Conservation (phyloP, 2,797 vertebrate genomes). For the Microctenopoma lineatum region DNA sequence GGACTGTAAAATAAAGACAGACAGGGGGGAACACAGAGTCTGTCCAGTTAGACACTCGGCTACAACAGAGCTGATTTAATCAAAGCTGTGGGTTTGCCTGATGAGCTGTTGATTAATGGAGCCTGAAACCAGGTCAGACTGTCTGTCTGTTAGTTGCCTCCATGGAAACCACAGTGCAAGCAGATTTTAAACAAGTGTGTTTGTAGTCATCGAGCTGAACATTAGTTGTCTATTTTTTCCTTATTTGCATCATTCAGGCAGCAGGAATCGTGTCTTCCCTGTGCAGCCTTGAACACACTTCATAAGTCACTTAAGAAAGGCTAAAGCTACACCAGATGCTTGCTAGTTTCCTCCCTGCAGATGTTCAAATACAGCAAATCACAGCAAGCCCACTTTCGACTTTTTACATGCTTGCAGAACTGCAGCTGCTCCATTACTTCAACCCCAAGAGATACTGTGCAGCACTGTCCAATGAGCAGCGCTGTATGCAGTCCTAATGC, state of each 20-base stretch:
- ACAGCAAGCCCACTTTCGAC: conserved; percentile 31
- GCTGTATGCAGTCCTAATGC: conserved; percentile 27
- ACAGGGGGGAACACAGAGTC: conserved; percentile 15
- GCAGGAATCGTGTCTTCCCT: not conserved
- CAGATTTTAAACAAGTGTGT: conserved; percentile 9
- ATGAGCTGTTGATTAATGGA: conserved; percentile 75
- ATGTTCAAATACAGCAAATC: conserved; percentile 17
- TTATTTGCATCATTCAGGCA: not conserved
- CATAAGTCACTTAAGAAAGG: conserved; percentile 1
- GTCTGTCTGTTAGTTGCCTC: conserved; percentile 35
- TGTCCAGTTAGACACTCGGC: conserved; percentile 40
- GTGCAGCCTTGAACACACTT: not conserved
- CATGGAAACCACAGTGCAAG: conserved; percentile 20
- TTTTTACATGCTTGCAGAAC: conserved; percentile 38
- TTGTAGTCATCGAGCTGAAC: not conserved
- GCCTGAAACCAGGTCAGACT: conserved; percentile 73
- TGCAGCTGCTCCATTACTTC: conserved; percentile 52
- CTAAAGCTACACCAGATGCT: conserved; percentile 18
- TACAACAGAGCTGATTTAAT: conserved; percentile 66
- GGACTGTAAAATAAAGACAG: conserved; percentile 25
- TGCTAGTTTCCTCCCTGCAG: conserved; percentile 16
- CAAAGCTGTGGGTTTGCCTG: conserved; percentile 65
- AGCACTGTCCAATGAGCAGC: conserved; percentile 11
- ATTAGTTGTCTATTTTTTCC: not conserved
- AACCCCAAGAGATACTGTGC: conserved; percentile 37